Evolutionary conservation across 2,797 vertebrate genomes (phyloP).

Genomic region (Pitangus sulphuratus): DNA sequence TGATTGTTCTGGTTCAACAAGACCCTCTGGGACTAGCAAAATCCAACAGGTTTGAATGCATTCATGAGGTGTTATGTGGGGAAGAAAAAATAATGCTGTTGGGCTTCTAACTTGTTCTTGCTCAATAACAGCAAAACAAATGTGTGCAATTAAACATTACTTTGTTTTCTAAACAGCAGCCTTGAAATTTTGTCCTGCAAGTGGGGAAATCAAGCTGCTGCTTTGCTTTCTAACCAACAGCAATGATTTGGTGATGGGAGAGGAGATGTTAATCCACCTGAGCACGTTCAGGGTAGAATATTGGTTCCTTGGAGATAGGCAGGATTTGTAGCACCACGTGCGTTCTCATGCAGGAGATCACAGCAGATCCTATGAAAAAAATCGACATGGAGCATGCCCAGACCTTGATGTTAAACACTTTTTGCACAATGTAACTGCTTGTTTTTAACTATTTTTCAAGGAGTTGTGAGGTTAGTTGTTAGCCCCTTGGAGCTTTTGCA

Average conservation of each 20-base stretch:
- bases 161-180: conserved; percentile 50
- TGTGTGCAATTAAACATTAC: conserved; percentile 45
- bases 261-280: not conserved
- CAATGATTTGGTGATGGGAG: not conserved
- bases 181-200: not conserved
- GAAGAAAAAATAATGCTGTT: conserved; percentile 2
- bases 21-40: conserved; percentile 23
- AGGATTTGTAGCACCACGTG: not conserved
- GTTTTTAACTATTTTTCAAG: not conserved
- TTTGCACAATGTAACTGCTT: not conserved
- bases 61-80: not conserved
- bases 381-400: accelerated
- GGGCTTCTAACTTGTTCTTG: conserved; percentile 12
- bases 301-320: not conserved
- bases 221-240: not conserved
- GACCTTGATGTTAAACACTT: not conserved
- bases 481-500: not conserved
- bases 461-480: not conserved
- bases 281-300: accelerated
- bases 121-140: conserved; percentile 42
- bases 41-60: conserved; percentile 26
- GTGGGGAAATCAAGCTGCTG: not conserved
- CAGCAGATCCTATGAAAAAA: not conserved
- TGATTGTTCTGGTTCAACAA: not conserved
- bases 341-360: not conserved